These are phyloP conservation scores for Pachypanchax playfairii DNA, from an alignment of 2,113 vertebrate genomes.

Conservation along the genomic window DNA sequence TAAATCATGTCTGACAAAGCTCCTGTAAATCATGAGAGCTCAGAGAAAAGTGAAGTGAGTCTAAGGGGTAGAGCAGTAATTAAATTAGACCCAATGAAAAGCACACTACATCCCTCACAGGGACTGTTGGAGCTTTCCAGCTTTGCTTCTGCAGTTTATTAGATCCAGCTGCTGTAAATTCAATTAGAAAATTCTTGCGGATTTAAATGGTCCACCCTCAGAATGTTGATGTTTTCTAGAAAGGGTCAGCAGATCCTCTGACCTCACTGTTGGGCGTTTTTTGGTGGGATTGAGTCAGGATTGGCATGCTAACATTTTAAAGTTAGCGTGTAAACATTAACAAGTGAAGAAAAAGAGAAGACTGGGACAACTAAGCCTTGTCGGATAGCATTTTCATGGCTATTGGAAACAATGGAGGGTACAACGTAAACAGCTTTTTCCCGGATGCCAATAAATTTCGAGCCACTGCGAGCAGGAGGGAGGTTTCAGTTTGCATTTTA, in stretches of 20 bases:
- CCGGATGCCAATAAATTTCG: constrained; percentile 55
- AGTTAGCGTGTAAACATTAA: constrained; percentile 48
- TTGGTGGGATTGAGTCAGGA: constrained; percentile 3
- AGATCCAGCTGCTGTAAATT: constrained; percentile 61
- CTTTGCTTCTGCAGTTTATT: constrained; percentile 57
- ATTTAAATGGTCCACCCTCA: constrained; percentile 26
- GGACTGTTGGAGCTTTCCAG: constrained; percentile 57
- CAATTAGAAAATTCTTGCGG: constrained; percentile 46
- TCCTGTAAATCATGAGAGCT: constrained; percentile 32
- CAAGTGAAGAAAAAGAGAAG: constrained; percentile 38
- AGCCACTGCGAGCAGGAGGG: constrained; percentile 41
- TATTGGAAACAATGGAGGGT: constrained; percentile 50
- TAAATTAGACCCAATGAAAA: constrained; percentile 56
- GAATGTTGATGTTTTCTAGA: constrained; percentile 28
- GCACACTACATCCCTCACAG: constrained; percentile 44
- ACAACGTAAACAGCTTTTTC: constrained; percentile 63
- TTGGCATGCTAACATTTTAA: constrained; percentile 39
- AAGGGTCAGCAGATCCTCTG: constrained; percentile 23
- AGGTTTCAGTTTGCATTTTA: constrained; percentile 55
- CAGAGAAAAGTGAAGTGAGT: constrained; percentile 29
- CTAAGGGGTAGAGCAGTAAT: constrained; percentile 45
- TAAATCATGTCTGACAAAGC: constrained; percentile 21
- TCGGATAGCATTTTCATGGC: constrained; percentile 55
- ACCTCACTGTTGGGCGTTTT: constrained; percentile 20
- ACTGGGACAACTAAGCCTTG: constrained; percentile 39